Evolutionary conservation across 2,113 vertebrate species (phyloP).

Genomic region (Brachyhypopomus gauderio): DNA sequence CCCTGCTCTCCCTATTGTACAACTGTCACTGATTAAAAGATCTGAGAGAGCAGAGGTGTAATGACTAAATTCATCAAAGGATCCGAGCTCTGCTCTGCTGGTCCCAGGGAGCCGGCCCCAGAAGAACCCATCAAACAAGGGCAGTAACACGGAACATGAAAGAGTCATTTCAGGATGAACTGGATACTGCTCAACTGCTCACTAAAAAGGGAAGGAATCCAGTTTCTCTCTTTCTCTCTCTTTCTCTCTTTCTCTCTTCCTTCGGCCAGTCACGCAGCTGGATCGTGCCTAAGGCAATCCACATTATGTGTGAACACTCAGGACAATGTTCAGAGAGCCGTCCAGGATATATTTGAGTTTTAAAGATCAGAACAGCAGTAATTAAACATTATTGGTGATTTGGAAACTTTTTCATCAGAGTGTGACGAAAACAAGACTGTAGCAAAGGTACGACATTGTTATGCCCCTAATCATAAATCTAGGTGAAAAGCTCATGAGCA

Average conservation of each 20-base stretch:
- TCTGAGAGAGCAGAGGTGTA: constrained; percentile 25
- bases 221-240: neutral
- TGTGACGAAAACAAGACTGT: neutral
- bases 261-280: constrained; percentile 20
- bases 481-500: constrained; percentile 5
- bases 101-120: constrained; percentile 15
- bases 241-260: constrained; percentile 17
- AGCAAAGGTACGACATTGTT: neutral
- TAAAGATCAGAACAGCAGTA: constrained; percentile 13
- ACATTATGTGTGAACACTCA: neutral
- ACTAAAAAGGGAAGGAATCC: constrained; percentile 15
- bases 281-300: constrained; percentile 14
- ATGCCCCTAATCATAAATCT: constrained; percentile 8
- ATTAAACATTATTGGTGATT: neutral
- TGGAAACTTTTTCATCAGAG: neutral
- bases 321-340: constrained; percentile 29
- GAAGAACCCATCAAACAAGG: constrained; percentile 21
- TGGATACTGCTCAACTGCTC: constrained; percentile 2
- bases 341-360: constrained; percentile 28
- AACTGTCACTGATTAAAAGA: constrained; percentile 39
- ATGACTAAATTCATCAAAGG: constrained; percentile 35
- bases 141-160: constrained; percentile 23
- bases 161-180: constrained; percentile 25
- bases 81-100: constrained; percentile 5
- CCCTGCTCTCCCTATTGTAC: constrained; percentile 36